phyloP scores from a whole-genome alignment of 2,113 vertebrate genomes.

The Anhinga rufa region DNA sequence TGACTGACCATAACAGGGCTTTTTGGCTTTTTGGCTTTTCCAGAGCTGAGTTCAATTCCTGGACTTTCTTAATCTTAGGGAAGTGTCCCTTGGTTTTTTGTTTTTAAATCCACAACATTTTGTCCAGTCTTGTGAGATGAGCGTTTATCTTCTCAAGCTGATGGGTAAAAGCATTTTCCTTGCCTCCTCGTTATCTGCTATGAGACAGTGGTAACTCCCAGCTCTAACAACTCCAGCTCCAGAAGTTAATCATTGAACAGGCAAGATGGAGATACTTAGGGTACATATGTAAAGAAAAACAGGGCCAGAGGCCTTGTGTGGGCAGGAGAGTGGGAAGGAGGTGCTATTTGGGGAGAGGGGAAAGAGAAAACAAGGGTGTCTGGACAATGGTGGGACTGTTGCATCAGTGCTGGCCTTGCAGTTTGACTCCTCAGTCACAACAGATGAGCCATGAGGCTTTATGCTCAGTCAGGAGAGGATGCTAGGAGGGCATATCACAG shows the following conservation, averaged over 20 bases:
- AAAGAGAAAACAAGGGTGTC: neutral
- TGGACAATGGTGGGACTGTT: neutral
- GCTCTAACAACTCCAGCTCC: neutral
- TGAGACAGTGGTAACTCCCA: neutral
- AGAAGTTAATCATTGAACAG: neutral
- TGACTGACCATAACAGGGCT: neutral
- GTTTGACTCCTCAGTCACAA: slow-evolving; percentile 51
- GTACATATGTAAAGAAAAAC: neutral
- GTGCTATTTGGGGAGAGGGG: neutral
- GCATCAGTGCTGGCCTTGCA: slow-evolving; percentile 38
- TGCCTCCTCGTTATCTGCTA: neutral
- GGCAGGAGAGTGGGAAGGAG: neutral
- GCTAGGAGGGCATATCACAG: neutral
- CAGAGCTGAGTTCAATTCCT: neutral
- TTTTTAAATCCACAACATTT: neutral
- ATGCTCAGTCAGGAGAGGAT: neutral
- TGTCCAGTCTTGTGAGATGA: neutral
- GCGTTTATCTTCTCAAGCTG: neutral
- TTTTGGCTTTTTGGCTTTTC: neutral
- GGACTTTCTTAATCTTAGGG: neutral
- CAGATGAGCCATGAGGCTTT: slow-evolving; percentile 33
- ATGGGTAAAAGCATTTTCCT: neutral
- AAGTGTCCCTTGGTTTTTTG: neutral
- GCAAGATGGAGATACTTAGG: neutral
- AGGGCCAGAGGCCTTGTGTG: neutral